A percentile compares a stretch with the other conserved stretches of the same genome.
phyloP scores from a whole-genome alignment of 2,113 vertebrate genomes.

The Stigmatopora argus region DNA sequence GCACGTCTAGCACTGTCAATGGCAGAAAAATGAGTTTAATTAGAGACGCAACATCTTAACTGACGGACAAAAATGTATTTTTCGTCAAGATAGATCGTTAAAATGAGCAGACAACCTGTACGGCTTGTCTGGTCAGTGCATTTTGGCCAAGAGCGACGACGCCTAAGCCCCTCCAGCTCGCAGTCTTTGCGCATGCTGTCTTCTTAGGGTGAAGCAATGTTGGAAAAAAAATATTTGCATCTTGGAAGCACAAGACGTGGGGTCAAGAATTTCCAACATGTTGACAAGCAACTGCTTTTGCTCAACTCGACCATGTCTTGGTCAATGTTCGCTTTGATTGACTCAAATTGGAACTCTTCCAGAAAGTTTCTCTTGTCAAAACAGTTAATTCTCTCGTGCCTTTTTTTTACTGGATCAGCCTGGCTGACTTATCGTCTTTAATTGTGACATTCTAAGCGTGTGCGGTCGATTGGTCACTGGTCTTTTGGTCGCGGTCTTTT shows the following conservation, averaged over 20 bases:
- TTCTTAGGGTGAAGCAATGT: not conserved
- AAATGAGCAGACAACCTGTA: not conserved
- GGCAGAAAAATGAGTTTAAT: too few species aligned
- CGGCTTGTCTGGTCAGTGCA: not conserved
- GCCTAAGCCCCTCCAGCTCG: not conserved
- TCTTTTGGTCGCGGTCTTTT: too few species aligned
- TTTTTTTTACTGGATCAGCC: too few species aligned
- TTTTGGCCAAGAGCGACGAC: not conserved
- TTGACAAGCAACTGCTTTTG: not conserved
- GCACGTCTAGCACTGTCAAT: too few species aligned
- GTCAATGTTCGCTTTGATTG: not conserved
- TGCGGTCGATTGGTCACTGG: too few species aligned
- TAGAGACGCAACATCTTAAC: too few species aligned
- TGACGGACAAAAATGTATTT: not conserved
- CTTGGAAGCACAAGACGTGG: not conserved
- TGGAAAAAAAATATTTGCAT: not conserved
- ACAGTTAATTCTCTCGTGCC: too few species aligned
- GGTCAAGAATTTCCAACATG: not conserved
- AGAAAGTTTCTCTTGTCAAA: too few species aligned
- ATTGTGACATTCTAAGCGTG: too few species aligned
- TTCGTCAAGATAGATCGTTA: not conserved
- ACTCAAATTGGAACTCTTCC: too few species aligned
- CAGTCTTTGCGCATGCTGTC: not conserved
- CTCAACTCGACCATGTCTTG: not conserved
- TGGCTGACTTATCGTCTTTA: too few species aligned